phyloP scores from a whole-genome alignment of 2,888 invertebrate species.

The Nomada fabriciana region DNA sequence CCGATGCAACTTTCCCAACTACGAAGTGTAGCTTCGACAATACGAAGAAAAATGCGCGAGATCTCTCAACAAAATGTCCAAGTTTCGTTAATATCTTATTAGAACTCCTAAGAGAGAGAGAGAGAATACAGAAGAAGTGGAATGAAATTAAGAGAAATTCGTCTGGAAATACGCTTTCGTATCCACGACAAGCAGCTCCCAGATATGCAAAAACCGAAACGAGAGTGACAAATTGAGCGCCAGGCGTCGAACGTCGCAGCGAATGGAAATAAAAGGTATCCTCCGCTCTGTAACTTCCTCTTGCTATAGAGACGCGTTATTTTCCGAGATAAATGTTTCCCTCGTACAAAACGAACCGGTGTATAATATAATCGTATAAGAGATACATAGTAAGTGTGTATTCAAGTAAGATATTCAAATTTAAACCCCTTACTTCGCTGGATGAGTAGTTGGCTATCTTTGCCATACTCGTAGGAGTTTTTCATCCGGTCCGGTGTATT shows the following conservation, averaged over 20 bases:
- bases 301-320: background rate
- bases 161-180: slow-evolving; percentile 64
- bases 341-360: too few species aligned
- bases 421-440: background rate
- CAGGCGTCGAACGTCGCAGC: slow-evolving; percentile 37
- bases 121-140: too few species aligned
- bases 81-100: too few species aligned
- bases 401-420: background rate
- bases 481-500: background rate
- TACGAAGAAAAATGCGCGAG: background rate
- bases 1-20: slow-evolving; percentile 14
- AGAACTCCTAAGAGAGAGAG: too few species aligned
- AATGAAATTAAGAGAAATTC: slow-evolving; percentile 36
- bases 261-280: slow-evolving; percentile 12
- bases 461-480: slow-evolving; percentile 10
- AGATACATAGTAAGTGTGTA: too few species aligned
- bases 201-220: slow-evolving; percentile 43
- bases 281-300: slow-evolving; percentile 13
- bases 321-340: background rate
- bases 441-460: background rate
- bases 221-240: slow-evolving; percentile 65
- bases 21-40: background rate
- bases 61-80: background rate
- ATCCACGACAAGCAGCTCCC: slow-evolving; percentile 32
- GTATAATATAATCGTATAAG: background rate